phyloP scores from a whole-genome alignment of 2,113 vertebrate species.

The zebrafish (Danio rerio) region DNA sequence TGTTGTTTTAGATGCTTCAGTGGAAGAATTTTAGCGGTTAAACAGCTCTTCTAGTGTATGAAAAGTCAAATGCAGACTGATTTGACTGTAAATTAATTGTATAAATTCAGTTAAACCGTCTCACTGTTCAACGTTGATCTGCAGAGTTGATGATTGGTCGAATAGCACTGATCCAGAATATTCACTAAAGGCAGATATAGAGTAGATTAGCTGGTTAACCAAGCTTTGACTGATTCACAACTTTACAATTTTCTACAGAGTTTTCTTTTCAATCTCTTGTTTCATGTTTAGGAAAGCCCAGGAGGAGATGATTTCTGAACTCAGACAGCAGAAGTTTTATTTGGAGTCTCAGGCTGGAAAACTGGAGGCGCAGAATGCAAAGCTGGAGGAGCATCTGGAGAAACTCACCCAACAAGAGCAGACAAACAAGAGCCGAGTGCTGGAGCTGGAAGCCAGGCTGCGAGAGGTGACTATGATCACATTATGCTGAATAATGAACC shows the following conservation, averaged over 20 bases:
- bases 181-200: background rate
- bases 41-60: conserved; percentile 78
- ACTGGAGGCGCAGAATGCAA: conserved; percentile 95
- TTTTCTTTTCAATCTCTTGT: background rate
- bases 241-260: background rate
- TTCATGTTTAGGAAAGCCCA: conserved; percentile 90
- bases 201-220: background rate
- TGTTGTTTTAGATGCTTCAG: background rate
- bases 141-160: background rate
- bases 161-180: background rate
- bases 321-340: conserved; percentile 99
- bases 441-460: conserved; percentile 90
- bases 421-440: conserved; percentile 87
- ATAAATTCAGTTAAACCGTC: conserved; percentile 87
- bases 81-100: conserved; percentile 90
- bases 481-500: background rate
- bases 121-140: conserved; percentile 83
- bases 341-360: conserved; percentile 98
- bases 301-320: conserved; percentile 99
- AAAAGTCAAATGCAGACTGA: conserved; percentile 96
- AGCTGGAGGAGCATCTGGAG: conserved; percentile 96
- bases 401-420: conserved; percentile 97
- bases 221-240: background rate
- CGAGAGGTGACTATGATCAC: conserved; percentile 82
- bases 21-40: background rate